Conservation (phyloP, 2,113 vertebrate genomes). For the Tupaia chinensis region DNA sequence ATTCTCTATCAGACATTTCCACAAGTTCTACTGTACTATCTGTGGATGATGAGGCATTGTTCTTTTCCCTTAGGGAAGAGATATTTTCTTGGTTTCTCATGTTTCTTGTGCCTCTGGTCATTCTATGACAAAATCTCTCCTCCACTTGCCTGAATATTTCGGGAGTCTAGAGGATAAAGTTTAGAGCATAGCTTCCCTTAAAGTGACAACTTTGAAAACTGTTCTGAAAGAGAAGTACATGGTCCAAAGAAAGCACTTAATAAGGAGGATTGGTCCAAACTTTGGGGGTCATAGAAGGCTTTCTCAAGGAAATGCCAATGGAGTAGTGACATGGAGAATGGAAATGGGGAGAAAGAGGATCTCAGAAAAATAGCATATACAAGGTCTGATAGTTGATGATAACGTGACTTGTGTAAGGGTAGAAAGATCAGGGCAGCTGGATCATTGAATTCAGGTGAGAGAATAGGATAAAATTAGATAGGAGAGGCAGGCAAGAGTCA, state of each 20-base stretch:
- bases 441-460: background rate
- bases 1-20: too few relatives aligned
- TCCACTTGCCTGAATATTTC: too few relatives aligned
- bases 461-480: background rate
- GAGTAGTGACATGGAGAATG: background rate
- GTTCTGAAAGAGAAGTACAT: background rate
- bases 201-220: background rate
- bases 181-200: background rate
- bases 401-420: background rate
- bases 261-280: background rate
- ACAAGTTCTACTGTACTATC: too few relatives aligned
- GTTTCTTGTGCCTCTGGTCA: too few relatives aligned
- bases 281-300: background rate
- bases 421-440: background rate
- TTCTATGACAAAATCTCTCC: too few relatives aligned
- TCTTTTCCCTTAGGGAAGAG: too few relatives aligned
- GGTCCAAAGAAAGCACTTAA: background rate
- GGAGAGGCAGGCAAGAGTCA: background rate
- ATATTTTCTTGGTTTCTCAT: too few relatives aligned
- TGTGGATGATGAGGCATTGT: too few relatives aligned
- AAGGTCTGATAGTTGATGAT: background rate
- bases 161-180: too few relatives aligned
- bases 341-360: background rate
- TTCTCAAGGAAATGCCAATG: background rate
- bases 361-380: background rate